Conservation (phyloP, 2,888 invertebrate genomes). For the Stegophylla sp. region DNA sequence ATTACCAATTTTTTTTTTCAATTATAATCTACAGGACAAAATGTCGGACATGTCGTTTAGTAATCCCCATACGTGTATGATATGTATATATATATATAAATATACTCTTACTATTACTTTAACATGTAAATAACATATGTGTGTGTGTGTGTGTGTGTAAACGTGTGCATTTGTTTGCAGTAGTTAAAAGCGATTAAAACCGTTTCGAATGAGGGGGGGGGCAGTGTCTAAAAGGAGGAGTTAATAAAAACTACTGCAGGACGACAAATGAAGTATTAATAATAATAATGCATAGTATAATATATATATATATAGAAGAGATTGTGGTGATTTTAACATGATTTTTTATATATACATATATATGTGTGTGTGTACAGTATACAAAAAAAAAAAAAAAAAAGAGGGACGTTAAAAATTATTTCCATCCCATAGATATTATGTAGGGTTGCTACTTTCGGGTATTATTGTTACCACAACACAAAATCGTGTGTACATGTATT, state of each 20-base stretch:
- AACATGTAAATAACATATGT: background rate
- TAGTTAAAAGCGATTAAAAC: background rate
- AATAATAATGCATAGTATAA: constrained; percentile 5
- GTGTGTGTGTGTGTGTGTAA: background rate
- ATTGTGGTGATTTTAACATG: constrained; percentile 24
- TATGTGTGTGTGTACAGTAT: background rate
- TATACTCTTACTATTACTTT: too few relatives aligned
- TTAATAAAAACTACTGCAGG: background rate
- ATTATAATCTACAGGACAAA: too few relatives aligned
- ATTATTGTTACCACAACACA: background rate
- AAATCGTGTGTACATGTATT: too few relatives aligned
- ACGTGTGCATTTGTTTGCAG: background rate
- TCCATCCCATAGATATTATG: background rate
- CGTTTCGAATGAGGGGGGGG: background rate
- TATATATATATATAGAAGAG: background rate
- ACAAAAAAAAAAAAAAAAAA: background rate
- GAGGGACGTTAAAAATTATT: constrained; percentile 5
- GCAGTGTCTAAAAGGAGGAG: background rate
- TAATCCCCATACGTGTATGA: too few relatives aligned
- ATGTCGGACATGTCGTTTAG: too few relatives aligned
- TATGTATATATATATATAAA: too few relatives aligned
- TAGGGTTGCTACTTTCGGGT: background rate
- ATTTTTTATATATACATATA: background rate
- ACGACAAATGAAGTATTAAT: background rate
- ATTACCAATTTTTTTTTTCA: too few relatives aligned